A percentile compares a stretch with the other conserved stretches of the same genome.
Evolutionary conservation across 2,797 vertebrate species (phyloP).

Genomic region (Rhabdophis nuchalis): DNA sequence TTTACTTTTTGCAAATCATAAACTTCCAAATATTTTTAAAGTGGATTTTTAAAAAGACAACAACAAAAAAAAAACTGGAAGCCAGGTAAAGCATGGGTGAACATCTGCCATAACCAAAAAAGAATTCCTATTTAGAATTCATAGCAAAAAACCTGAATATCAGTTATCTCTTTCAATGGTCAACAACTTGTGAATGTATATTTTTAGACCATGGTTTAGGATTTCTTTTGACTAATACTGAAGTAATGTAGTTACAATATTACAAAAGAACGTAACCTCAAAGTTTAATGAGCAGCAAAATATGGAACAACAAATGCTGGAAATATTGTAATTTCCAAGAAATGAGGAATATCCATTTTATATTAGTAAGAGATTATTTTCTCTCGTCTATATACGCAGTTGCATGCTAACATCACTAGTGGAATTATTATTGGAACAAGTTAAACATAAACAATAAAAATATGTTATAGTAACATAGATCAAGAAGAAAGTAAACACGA

Average conservation of each 20-base stretch:
- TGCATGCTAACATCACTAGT: accelerated
- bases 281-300: neutral
- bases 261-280: neutral
- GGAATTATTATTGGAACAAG: constrained; percentile 24
- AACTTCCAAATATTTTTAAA: neutral
- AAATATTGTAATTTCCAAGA: neutral
- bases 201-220: neutral
- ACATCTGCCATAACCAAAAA: accelerated
- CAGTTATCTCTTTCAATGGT: neutral
- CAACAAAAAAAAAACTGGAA: neutral
- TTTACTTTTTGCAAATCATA: neutral
- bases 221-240: neutral
- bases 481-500: constrained; percentile 10
- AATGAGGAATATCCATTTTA: constrained; percentile 13
- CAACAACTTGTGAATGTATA: neutral
- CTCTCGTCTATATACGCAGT: neutral
- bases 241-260: neutral
- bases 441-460: constrained; percentile 27
- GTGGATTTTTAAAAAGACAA: neutral
- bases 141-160: constrained; percentile 2
- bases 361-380: neutral
- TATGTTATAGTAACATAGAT: constrained; percentile 5
- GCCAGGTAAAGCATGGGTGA: neutral
- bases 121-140: neutral
- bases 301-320: neutral